Evolutionary conservation across 2,888 invertebrate species (phyloP).

Genomic region (Eurytoma adleriae): DNA sequence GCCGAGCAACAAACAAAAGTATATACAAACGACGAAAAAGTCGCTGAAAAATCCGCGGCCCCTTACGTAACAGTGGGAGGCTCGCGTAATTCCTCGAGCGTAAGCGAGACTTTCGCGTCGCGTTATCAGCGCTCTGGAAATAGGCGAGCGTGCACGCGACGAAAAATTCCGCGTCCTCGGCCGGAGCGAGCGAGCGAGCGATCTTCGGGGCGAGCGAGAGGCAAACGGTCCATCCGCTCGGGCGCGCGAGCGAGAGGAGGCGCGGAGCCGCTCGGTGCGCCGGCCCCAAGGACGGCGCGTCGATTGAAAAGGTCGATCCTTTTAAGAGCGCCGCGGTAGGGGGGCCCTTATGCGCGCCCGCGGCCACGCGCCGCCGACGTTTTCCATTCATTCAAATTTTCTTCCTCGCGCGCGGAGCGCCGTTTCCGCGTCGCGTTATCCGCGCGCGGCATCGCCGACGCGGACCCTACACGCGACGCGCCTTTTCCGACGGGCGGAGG

Average conservation of each 20-base stretch:
- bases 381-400: constrained; percentile 73
- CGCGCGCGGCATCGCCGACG: constrained; percentile 35
- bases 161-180: no score
- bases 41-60: no score
- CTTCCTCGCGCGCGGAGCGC: constrained; percentile 60
- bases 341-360: constrained; percentile 62
- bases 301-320: constrained; percentile 75
- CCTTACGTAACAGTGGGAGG: no score
- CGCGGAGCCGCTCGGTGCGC: constrained; percentile 25
- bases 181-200: constrained; percentile 1
- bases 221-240: constrained; percentile 35
- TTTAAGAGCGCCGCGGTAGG: constrained; percentile 64
- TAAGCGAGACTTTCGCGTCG: background rate
- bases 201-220: constrained; percentile 7
- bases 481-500: background rate
- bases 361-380: constrained; percentile 58
- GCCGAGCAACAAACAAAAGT: no score
- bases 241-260: background rate
- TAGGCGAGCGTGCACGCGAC: no score
- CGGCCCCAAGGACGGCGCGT: constrained; percentile 68
- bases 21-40: background rate
- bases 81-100: no score
- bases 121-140: no score
- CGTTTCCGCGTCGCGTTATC: constrained; percentile 63
- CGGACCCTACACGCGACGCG: background rate